Evolutionary conservation across 2,888 invertebrate genomes (phyloP).

Genomic region (Leptinotarsa tumamoca): DNA sequence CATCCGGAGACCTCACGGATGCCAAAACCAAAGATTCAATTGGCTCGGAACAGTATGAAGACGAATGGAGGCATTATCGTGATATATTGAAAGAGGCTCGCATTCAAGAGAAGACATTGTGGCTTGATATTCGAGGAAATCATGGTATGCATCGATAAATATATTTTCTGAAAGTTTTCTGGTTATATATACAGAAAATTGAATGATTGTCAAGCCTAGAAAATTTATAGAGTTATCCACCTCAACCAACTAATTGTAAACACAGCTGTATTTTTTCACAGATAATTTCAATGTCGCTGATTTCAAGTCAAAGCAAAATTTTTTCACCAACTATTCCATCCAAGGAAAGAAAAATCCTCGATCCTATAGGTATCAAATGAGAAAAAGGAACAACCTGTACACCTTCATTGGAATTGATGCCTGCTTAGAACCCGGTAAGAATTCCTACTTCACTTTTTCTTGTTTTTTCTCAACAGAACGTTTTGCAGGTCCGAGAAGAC

Average conservation of each 20-base stretch:
- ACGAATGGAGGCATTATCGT: conserved; percentile 87
- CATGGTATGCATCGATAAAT: conserved; percentile 74
- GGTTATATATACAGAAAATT: too few relatives aligned
- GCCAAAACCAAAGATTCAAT: conserved; percentile 83
- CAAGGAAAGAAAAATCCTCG: conserved; percentile 78
- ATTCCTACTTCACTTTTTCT: background rate
- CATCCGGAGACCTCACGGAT: conserved; percentile 91
- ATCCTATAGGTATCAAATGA: conserved; percentile 78
- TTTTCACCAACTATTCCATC: conserved; percentile 81
- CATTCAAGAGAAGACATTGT: conserved; percentile 77
- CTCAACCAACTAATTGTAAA: too few relatives aligned
- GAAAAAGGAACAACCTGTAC: conserved; percentile 73
- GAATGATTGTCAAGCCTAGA: too few relatives aligned
- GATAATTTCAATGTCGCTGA: conserved; percentile 89
- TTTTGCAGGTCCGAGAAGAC: conserved; percentile 73
- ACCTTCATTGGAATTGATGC: conserved; percentile 91
- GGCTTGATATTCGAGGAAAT: conserved; percentile 93
- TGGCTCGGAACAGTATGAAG: conserved; percentile 83
- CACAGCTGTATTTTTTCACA: conserved; percentile 65
- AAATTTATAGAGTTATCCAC: too few relatives aligned
- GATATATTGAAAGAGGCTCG: conserved; percentile 76
- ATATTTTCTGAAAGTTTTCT: too few relatives aligned
- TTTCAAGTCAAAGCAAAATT: conserved; percentile 78
- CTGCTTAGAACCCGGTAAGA: conserved; percentile 84
- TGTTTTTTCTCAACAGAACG: background rate